Evolutionary conservation across 1,140 invertebrate genomes (phyloP).

Genomic region (Lerema accius): DNA sequence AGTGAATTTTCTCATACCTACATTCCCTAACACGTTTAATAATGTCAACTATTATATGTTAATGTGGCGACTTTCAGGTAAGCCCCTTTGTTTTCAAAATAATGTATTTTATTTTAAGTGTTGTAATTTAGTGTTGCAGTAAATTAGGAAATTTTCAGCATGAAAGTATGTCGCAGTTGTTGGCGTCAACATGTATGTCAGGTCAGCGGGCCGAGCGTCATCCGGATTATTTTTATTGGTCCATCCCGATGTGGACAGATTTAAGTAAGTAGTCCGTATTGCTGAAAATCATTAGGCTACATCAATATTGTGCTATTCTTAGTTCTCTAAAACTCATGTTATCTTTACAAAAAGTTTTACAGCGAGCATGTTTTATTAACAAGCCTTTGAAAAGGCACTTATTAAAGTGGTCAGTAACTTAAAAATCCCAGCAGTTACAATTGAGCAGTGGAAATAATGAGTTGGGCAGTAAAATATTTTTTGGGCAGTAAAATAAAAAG

Average conservation of each 20-base stretch:
- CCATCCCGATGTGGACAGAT: constrained; percentile 46
- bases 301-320: background rate
- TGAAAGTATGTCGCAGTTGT: constrained; percentile 67
- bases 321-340: background rate
- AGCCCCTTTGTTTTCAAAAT: constrained; percentile 45
- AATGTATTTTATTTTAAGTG: constrained; percentile 38
- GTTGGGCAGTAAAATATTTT: no score
- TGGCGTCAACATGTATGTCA: constrained; percentile 62
- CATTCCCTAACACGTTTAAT: constrained; percentile 3
- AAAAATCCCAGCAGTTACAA: no score
- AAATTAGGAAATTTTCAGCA: constrained; percentile 65
- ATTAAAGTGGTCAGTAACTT: no score
- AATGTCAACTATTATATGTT: constrained; percentile 41
- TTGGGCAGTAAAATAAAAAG: no score
- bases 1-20: constrained; percentile 5
- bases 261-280: constrained; percentile 40
- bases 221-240: constrained; percentile 71
- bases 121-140: constrained; percentile 47
- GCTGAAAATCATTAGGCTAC: constrained; percentile 7
- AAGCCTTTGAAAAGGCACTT: no score
- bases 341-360: background rate
- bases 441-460: no score
- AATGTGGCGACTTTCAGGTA: constrained; percentile 38
- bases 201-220: constrained; percentile 62
- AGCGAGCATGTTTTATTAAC: no score